Evolutionary conservation across 2,113 vertebrate genomes (phyloP).

Genomic region (Hydropotes inermis): DNA sequence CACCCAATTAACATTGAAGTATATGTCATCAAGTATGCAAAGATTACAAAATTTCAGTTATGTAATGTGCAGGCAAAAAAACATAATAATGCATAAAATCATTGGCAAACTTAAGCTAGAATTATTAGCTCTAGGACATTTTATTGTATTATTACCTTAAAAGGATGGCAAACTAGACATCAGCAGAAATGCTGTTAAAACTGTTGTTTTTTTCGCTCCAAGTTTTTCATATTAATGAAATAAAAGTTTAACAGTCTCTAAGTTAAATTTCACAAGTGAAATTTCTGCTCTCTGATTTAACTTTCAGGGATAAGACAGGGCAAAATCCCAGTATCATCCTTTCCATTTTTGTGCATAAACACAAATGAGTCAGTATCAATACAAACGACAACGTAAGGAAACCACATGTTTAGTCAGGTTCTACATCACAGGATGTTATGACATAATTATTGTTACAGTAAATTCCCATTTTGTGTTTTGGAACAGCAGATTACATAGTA

Average conservation of each 20-base stretch:
- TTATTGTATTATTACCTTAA: neutral
- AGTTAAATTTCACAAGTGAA: conserved; percentile 3
- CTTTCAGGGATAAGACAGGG: neutral
- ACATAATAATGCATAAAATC: neutral
- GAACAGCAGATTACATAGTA: neutral
- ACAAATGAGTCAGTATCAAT: neutral
- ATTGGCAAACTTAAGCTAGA: neutral
- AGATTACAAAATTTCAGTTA: conserved; percentile 29
- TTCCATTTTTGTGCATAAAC: neutral
- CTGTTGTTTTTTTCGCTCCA: neutral
- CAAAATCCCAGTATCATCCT: neutral
- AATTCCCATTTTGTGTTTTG: neutral
- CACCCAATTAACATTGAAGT: neutral
- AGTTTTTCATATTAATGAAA: conserved; percentile 24
- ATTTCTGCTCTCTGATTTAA: neutral
- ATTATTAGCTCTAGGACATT: neutral
- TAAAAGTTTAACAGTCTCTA: neutral
- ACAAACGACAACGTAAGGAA: neutral
- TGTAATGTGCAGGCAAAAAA: neutral
- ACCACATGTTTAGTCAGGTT: neutral
- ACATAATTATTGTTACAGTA: neutral
- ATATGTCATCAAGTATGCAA: neutral
- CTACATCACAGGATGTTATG: neutral
- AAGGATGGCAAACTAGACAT: neutral
- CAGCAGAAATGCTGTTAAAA: neutral